Conservation (phyloP, 2,113 vertebrate species). For the Notothenia rossii region DNA sequence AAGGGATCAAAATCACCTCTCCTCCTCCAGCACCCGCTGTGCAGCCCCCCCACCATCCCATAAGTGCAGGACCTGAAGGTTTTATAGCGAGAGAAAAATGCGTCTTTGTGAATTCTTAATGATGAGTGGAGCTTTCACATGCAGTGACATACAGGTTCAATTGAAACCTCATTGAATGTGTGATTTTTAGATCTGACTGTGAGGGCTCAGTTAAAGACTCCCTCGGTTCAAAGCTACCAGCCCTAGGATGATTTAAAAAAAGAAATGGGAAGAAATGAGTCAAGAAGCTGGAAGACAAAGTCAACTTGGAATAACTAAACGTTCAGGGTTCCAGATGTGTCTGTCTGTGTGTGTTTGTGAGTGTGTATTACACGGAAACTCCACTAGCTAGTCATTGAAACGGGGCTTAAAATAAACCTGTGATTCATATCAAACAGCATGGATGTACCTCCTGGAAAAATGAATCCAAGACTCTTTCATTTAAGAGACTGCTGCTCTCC, state of each 20-base stretch:
- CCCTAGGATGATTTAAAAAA: slow-evolving; percentile 9
- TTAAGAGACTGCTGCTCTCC: slow-evolving; percentile 21
- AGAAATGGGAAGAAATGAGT: slow-evolving; percentile 66
- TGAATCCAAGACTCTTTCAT: slow-evolving; percentile 31
- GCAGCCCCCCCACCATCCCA: slow-evolving; percentile 6
- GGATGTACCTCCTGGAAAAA: slow-evolving; percentile 52
- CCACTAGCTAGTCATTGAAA: slow-evolving; percentile 44
- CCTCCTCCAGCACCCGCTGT: slow-evolving; percentile 1
- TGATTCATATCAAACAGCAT: slow-evolving; percentile 71
- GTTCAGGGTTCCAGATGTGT: slow-evolving; percentile 65
- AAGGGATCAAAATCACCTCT: slow-evolving; percentile 51
- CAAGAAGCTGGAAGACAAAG: slow-evolving; percentile 73
- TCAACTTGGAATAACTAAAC: slow-evolving; percentile 62
- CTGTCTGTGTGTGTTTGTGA: slow-evolving; percentile 3
- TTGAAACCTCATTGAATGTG: slow-evolving; percentile 19
- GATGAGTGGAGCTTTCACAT: slow-evolving; percentile 24
- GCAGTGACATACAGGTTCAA: slow-evolving; percentile 10
- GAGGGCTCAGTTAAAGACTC: slow-evolving; percentile 34
- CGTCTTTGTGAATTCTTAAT: slow-evolving; percentile 5
- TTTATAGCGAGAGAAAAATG: slow-evolving; percentile 7
- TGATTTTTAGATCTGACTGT: not conserved
- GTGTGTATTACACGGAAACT: slow-evolving; percentile 64
- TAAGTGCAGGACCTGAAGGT: slow-evolving; percentile 21
- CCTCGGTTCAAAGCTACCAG: slow-evolving; percentile 39
- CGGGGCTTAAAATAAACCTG: slow-evolving; percentile 72